Percentiles rank a stretch among this genome's conserved stretches.
Evolutionary conservation across 2,797 vertebrate genomes (phyloP).

Genomic region (Muscicapa comitata): DNA sequence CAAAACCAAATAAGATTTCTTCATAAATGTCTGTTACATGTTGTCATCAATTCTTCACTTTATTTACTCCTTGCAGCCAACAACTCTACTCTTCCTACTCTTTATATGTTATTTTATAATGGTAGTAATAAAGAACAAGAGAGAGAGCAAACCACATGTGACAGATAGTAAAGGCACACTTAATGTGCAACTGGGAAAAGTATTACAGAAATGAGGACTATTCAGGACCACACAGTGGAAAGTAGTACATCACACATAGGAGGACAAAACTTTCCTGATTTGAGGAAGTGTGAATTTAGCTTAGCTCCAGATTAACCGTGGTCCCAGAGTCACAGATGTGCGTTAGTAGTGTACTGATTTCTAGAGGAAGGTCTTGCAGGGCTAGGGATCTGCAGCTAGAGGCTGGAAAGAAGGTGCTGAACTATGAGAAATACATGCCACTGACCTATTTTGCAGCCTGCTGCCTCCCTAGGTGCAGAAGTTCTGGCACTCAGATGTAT

Average conservation of each 20-base stretch:
- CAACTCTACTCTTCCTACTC: not conserved
- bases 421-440: not conserved
- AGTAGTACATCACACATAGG: not conserved
- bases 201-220: not conserved
- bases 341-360: not conserved
- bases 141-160: not conserved
- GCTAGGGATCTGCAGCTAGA: not conserved
- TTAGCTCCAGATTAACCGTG: not conserved
- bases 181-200: not conserved
- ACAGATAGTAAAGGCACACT: not conserved
- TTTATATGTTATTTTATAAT: not conserved
- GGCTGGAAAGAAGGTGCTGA: not conserved
- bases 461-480: not conserved
- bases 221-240: not conserved
- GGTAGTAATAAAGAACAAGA: not conserved
- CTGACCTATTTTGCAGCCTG: not conserved
- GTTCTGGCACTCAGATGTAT: not conserved
- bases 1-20: not conserved
- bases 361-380: not conserved
- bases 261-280: not conserved
- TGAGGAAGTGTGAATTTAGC: not conserved
- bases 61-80: not conserved
- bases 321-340: not conserved
- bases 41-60: not conserved
- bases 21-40: not conserved